Evolutionary conservation across 2,888 invertebrate genomes (phyloP), one percentile per base, ranked within the genome.

Genomic region (Orchestes rusci): DNA sequence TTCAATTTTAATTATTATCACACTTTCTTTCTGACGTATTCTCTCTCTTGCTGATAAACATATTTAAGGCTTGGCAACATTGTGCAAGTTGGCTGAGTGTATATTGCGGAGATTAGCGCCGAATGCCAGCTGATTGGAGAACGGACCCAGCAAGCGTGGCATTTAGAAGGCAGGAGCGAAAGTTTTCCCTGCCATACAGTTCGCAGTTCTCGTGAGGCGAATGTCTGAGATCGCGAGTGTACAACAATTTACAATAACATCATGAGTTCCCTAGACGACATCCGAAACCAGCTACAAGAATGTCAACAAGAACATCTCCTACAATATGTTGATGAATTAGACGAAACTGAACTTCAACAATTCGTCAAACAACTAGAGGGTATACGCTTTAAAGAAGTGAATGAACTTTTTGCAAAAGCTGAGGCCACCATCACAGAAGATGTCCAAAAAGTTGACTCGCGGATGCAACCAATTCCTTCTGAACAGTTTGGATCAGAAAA

Each of bases 401-500:
- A 58, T 30, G 46, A 57, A 19, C 54, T 66, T 8, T 66, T 64
- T 42, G 42, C 53, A 28, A 55, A 56, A 27, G 66, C 65, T 1
- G 48, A 56, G 28, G 40, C 46, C 10, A 73, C 76, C 0, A 68
- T 79, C 5, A 73, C 74, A 53, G 76, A 78, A 39, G 78, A 79
- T 51, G 69, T 74, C 15, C 76, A 79, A 55, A 85, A 84, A 63
- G 65, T 87, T 30, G 92, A 94, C 59, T 81, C 84, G 51, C 78
- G 84, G 50, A 73, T 95, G 62, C 80, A 88, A 59, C 92, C 94
- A 0, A 79, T 95, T 39, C 88, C 92, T 0, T 71, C 79, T n/a
- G 75, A 82, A 8, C 80, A 85, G 50, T 83, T 87, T 56, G 85
- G 88, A 37, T 84, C 90, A 1, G 80, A 85, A n/a, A 75, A 77